Evolutionary conservation across 2,113 vertebrate genomes (phyloP), one percentile per base, ranked within the genome.

Genomic region (Vulpes vulpes): DNA sequence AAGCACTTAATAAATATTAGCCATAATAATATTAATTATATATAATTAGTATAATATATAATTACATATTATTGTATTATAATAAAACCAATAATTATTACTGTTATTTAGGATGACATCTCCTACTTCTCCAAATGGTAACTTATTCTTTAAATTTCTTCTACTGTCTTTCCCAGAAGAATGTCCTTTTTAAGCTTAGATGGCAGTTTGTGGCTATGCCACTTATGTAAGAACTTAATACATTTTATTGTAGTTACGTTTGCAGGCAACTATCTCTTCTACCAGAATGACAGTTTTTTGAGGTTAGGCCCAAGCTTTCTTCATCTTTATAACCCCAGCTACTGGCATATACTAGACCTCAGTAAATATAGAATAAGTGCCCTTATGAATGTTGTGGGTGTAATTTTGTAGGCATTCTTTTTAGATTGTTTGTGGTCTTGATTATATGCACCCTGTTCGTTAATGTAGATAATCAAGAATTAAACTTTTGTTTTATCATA

Each of bases 381-480:
- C 64, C 71, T 96, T 94, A 80, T 95, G 71, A 94, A 91, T 85
- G 11, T 74, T 57, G n/a, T 88, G 83, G 65, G 81, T 88, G 25
- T 94, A 59, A 57, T 94, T 97, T 96, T 94, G 91, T 22, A 81
- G 76, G 90, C 38, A 32, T 87, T 95, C 53, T 81, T 88, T 83
- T 93, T 85, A 91, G 65, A 89, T 60, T 38, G 38, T 64, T 25
- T 2, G 0, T 97, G 53, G 59, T 90, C 69, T 96, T 95, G 38
- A 92, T 76, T 83, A 90, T 62, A 89, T 51, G 19, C 32, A 89
- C 23, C n/a, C 64, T 89, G 0, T 84, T 97, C 53, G 71, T 83
- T 93, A 95, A 71, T 96, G 17, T 35, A 94, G 38, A 74, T 92
- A 88, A 88, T 91, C 30, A 94, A 82, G 55, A 92, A 65, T 96